Percentiles rank a stretch among this genome's conserved stretches.
Conservation (phyloP, 2,797 vertebrate species). For the Echeneis naucrates region DNA sequence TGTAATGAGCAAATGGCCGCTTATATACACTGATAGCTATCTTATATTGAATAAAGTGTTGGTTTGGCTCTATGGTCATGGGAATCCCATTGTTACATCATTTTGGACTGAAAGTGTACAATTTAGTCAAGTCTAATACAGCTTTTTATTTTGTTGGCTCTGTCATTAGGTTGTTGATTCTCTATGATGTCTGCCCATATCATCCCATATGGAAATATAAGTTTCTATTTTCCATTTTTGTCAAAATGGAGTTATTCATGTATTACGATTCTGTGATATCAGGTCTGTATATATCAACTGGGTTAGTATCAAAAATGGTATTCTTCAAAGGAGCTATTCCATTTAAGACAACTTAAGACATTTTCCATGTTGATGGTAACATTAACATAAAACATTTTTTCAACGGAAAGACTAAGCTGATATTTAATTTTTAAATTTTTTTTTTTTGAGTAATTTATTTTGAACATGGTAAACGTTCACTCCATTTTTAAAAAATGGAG, state of each 20-base stretch:
- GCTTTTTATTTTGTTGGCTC: not conserved
- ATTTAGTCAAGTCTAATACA: slow-evolving; percentile 7
- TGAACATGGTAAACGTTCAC: slow-evolving; percentile 20
- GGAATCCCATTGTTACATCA: not conserved
- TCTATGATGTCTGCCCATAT: slow-evolving; percentile 18
- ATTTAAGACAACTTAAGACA: slow-evolving; percentile 6
- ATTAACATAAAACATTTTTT: slow-evolving; percentile 10
- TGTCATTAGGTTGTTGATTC: slow-evolving; percentile 23
- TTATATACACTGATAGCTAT: not conserved
- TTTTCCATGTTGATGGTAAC: slow-evolving; percentile 5
- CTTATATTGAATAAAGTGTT: no score
- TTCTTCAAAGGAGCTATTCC: slow-evolving; percentile 8
- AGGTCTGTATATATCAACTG: no score
- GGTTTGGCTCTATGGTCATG: not conserved
- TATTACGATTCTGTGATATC: no score
- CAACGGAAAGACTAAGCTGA: slow-evolving; percentile 36
- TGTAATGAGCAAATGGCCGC: not conserved
- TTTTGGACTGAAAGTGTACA: not conserved
- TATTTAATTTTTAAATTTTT: no score
- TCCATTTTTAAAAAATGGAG: slow-evolving; percentile 47
- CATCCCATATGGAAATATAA: no score
- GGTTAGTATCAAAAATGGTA: slow-evolving; percentile 10
- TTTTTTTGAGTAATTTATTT: slow-evolving; percentile 38
- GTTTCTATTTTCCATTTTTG: no score
- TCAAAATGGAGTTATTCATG: no score